Evolutionary conservation across 2,888 invertebrate genomes (phyloP).

Genomic region (Drepanosiphum platanoidis): DNA sequence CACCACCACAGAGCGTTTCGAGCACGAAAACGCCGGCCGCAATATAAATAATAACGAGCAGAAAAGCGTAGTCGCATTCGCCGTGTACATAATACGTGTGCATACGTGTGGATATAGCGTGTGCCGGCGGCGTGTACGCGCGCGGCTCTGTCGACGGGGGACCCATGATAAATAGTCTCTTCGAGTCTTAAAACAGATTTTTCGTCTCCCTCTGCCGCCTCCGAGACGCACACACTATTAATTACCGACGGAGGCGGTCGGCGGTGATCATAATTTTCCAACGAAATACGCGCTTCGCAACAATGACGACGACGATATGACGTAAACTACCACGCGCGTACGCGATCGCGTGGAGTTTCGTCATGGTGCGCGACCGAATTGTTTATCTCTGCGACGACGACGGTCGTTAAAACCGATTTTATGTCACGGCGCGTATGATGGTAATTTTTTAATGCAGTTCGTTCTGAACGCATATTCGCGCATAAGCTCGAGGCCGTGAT

Average conservation of each 20-base stretch:
- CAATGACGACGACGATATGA: not conserved
- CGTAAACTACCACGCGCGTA: not conserved
- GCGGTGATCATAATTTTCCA: constrained; percentile 2
- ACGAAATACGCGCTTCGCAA: not conserved
- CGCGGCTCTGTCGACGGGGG: not conserved
- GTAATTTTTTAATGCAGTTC: too few relatives aligned
- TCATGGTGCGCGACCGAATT: not conserved
- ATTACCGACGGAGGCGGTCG: not conserved
- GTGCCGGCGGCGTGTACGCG: too few relatives aligned
- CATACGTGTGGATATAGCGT: too few relatives aligned
- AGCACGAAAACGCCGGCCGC: not conserved
- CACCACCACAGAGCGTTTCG: not conserved
- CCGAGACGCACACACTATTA: constrained; percentile 8
- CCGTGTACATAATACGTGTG: not conserved
- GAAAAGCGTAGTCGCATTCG: not conserved
- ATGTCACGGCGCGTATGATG: not conserved
- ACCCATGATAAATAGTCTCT: constrained; percentile 18
- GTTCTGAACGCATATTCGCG: too few relatives aligned
- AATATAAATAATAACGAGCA: not conserved
- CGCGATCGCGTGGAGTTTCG: not conserved
- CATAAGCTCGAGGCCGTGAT: too few relatives aligned
- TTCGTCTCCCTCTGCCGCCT: not conserved
- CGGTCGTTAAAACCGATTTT: not conserved
- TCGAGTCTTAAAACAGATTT: constrained; percentile 19
- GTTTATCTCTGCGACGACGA: not conserved